Conservation (phyloP, 1,140 invertebrate species). For the Atopsyche davidsoni region DNA sequence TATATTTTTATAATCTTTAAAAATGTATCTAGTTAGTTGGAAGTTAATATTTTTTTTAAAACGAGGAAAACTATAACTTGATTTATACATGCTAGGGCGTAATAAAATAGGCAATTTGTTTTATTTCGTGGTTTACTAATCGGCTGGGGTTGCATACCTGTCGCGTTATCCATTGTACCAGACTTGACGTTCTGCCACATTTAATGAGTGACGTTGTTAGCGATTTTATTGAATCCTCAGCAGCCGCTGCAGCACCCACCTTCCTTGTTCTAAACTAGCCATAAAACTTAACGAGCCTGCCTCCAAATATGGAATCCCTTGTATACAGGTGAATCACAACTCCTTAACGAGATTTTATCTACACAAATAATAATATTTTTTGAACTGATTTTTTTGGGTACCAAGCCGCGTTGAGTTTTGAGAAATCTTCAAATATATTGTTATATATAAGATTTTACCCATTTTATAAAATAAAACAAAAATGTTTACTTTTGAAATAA, state of each 20-base stretch:
- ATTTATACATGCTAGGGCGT: no score
- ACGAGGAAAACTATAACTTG: no score
- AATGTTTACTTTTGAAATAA: background rate
- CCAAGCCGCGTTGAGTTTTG: no score
- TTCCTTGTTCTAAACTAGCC: constrained; percentile 25
- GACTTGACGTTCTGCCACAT: background rate
- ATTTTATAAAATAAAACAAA: background rate
- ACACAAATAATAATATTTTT: background rate
- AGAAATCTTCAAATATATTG: no score
- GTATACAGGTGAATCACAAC: no score
- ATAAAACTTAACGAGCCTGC: constrained; percentile 30
- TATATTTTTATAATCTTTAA: no score
- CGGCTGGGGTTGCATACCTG: no score
- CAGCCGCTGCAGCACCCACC: constrained; percentile 7
- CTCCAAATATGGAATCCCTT: constrained; percentile 23
- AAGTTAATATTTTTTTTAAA: no score
- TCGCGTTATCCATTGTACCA: no score
- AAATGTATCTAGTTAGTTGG: no score
- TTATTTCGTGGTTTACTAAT: no score
- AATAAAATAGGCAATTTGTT: no score
- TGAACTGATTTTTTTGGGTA: background rate
- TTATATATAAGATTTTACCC: background rate
- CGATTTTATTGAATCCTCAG: constrained; percentile 27
- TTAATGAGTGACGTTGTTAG: constrained; percentile 30
- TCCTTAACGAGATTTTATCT: background rate